Conservation (phyloP, 1,140 invertebrate genomes). For the Formica selysi region DNA sequence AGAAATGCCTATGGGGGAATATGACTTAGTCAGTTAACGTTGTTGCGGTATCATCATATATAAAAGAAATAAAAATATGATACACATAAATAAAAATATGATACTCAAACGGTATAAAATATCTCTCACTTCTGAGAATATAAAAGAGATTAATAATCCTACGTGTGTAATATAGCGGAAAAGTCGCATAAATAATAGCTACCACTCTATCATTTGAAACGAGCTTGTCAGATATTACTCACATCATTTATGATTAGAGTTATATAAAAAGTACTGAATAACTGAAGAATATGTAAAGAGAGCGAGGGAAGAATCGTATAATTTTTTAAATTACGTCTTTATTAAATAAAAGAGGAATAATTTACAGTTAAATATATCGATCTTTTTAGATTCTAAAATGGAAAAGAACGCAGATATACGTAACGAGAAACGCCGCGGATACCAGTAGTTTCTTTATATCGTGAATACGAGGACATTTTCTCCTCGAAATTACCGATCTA, state of each 20-base stretch:
- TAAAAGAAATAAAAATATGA: slow-evolving; percentile 10
- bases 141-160: not conserved
- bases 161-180: not conserved
- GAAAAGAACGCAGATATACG: too few relatives aligned
- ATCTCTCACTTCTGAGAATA: not conserved
- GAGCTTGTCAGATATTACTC: not conserved
- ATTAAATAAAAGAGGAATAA: not conserved
- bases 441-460: too few relatives aligned
- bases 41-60: not conserved
- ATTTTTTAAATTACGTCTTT: not conserved
- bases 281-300: not conserved
- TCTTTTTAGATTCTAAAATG: not conserved
- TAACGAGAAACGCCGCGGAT: not conserved
- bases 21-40: not conserved
- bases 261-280: not conserved
- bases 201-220: not conserved
- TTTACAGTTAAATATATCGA: not conserved
- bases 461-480: not conserved
- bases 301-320: not conserved
- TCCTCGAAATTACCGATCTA: not conserved
- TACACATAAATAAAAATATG: not conserved
- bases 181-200: not conserved
- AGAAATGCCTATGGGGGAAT: slow-evolving; percentile 4
- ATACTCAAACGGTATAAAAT: not conserved
- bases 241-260: not conserved